Evolutionary conservation across 2,113 vertebrate genomes (phyloP).

Genomic region (Cacatua alba): DNA sequence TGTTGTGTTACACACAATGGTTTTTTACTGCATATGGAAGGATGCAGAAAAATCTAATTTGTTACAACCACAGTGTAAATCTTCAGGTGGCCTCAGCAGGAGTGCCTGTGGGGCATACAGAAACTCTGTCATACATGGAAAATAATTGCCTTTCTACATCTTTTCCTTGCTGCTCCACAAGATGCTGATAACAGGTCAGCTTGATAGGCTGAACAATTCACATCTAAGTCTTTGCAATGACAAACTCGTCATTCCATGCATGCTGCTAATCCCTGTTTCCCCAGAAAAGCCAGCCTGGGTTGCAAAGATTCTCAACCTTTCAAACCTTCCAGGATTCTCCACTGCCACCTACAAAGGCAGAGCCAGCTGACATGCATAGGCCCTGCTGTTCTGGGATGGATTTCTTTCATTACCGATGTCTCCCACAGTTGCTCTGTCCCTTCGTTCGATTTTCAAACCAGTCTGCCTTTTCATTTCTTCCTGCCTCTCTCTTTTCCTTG

Average conservation of each 20-base stretch:
- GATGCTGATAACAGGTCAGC: neutral
- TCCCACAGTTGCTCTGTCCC: neutral
- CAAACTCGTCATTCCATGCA: neutral
- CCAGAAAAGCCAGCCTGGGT: neutral
- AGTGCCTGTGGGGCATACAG: neutral
- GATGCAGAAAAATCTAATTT: neutral
- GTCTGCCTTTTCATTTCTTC: neutral
- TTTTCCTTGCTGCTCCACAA: neutral
- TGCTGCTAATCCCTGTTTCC: neutral
- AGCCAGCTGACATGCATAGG: fast-evolving
- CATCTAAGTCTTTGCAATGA: neutral
- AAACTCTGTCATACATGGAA: neutral
- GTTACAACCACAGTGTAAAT: neutral
- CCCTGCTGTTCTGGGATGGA: neutral
- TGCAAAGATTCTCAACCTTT: neutral
- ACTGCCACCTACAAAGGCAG: neutral
- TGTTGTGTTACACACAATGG: neutral
- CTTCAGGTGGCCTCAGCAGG: neutral
- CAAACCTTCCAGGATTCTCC: neutral
- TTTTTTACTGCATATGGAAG: neutral
- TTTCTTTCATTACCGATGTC: neutral
- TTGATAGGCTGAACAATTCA: neutral
- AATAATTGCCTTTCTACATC: neutral
- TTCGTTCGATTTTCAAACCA: neutral
- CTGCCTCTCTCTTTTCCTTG: neutral